These are phyloP conservation scores for Argyrosomus regius DNA, from an alignment of 2,797 vertebrate genomes.

Conservation along the genomic window DNA sequence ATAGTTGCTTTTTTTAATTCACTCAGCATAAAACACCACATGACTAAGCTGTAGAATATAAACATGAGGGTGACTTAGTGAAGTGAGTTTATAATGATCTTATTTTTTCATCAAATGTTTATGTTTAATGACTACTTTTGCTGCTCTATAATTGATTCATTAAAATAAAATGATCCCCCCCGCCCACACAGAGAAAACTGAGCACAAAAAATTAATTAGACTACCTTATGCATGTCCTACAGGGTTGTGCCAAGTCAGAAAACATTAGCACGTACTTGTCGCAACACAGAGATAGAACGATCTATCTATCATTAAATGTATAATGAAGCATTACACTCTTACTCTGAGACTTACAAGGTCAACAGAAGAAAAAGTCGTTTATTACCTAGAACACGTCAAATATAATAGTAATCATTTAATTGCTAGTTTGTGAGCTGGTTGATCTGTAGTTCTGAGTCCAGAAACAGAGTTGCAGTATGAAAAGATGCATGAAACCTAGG, in stretches of 20 bases:
- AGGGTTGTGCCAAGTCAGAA: slow-evolving; percentile 8
- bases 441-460: background rate
- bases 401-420: slow-evolving; percentile 5
- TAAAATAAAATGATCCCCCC: slow-evolving; percentile 19
- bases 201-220: slow-evolving; percentile 21
- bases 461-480: background rate
- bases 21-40: background rate
- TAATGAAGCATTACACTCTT: slow-evolving; percentile 31
- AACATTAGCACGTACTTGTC: slow-evolving; percentile 32
- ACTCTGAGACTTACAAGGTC: background rate
- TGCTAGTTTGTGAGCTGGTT: background rate
- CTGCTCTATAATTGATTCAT: slow-evolving; percentile 32
- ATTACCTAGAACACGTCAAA: background rate
- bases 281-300: slow-evolving; percentile 9
- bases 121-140: slow-evolving; percentile 6
- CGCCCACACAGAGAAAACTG: background rate
- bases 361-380: background rate
- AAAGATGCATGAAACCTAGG: background rate
- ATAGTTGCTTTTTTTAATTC: too few species aligned
- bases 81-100: slow-evolving; percentile 23
- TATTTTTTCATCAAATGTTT: slow-evolving; percentile 26
- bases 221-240: slow-evolving; percentile 25
- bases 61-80: slow-evolving; percentile 4
- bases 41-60: background rate
- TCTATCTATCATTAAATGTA: slow-evolving; percentile 34